These are phyloP conservation scores for Trichogramma pretiosum DNA, from an alignment of 1,140 invertebrate species.

Conservation along the genomic window DNA sequence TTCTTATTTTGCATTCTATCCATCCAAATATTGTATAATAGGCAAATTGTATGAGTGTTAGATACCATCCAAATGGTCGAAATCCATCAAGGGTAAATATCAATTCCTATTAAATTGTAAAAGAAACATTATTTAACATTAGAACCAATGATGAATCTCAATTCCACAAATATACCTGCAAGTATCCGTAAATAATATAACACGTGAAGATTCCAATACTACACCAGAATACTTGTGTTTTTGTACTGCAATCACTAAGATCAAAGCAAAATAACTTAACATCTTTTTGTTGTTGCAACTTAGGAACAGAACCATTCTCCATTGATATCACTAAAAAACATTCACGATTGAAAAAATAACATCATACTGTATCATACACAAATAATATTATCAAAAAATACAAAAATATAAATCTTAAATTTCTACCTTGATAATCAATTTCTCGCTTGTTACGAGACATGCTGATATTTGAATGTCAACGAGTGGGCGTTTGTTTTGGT, in stretches of 20 bases:
- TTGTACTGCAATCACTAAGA: constrained; percentile 55
- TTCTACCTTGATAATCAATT: no score
- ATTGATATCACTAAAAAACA: no score
- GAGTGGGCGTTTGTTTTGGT: no score
- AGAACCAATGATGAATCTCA: background rate
- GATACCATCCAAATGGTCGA: constrained; percentile 82
- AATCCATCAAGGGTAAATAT: constrained; percentile 86
- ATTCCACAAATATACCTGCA: constrained; percentile 47
- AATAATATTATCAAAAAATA: no score
- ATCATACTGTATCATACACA: no score
- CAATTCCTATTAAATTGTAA: constrained; percentile 57
- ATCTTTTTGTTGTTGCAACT: constrained; percentile 30
- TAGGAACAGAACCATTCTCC: no score
- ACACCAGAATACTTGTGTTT: constrained; percentile 68
- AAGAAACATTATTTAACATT: background rate
- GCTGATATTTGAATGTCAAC: no score
- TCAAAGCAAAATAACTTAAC: constrained; percentile 67
- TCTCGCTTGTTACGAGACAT: no score
- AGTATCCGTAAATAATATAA: constrained; percentile 84
- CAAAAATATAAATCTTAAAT: no score
- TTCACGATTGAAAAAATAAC: no score
- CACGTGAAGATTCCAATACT: constrained; percentile 75
- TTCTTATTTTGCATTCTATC: constrained; percentile 61
- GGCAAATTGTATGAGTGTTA: constrained; percentile 86
- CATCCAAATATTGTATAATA: constrained; percentile 77